Base-by-base conservation (phyloP, 2,888 invertebrate genomes). In the Rhogogaster chlorosoma region DNA sequence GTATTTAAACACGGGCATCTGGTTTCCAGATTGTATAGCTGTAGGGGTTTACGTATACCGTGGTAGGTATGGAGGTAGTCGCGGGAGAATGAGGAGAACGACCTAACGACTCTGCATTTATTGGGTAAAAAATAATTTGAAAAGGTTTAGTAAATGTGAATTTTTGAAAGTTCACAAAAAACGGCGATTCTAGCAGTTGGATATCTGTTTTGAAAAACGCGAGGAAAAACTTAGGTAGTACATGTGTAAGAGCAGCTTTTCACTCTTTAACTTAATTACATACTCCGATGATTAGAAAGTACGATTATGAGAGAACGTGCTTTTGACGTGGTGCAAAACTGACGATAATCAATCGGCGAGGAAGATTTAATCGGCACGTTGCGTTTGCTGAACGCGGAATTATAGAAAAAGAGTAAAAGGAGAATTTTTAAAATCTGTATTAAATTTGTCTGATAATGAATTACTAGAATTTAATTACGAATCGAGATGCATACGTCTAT, bases 1-100 rank as follows among this genome's bases (percentile, higher is more conserved):
- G 32, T 80, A 36, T 80, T 80, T 57, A 57, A 80, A 80, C 36
- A 61, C 38, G 7, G 45, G 78, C 78, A 77, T 45, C 36, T 57
- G 78, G 57, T 57, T 42, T 42, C 15, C 42, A 73, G 38, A 42
- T 73, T 73, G 71, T 22, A 73, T 42, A 73, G 42, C 71, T 73
- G 71, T 26, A 10, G 71, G 42, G 42, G 22, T 7, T 38, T 73
- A 22, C 12, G 22, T n/a, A n/a, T n/a, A 36, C 70, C 70, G 70
- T 36, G 22, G 9, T n/a, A 22, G 7, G 6, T 57, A 7, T 6
- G 22, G 22, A 61, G 61, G 26, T 61, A 26, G 38, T 53, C 29
- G n/a, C 18, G 32, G 49, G 49, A 77, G 32, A 26, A 42, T 22
- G 5, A 32, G 29, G 49, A 77, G 22, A 73, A 22, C 42, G 22